Evolutionary conservation across 2,888 invertebrate genomes (phyloP).

Genomic region (Pristionchus mayeri): DNA sequence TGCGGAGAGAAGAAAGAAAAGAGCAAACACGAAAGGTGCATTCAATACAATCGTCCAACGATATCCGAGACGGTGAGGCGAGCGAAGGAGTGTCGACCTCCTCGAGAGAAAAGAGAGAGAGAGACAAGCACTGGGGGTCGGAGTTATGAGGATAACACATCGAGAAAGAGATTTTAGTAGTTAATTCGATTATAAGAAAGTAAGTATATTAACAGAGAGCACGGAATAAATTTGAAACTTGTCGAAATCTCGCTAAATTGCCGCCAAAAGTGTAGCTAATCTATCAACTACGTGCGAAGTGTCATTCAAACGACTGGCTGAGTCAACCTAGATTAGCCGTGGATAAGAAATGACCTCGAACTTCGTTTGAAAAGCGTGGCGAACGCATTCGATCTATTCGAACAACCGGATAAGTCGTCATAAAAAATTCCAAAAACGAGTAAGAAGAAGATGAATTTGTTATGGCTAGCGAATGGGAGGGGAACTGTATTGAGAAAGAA

Average conservation of each 20-base stretch:
- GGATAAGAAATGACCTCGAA: conserved; percentile 9
- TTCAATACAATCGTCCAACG: conserved; percentile 21
- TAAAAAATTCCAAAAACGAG: not conserved
- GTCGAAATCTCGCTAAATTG: not conserved
- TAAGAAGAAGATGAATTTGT: conserved; percentile 1
- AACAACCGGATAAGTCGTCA: not conserved
- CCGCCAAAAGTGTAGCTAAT: too few species aligned
- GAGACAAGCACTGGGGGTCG: not conserved
- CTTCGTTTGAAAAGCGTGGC: not conserved
- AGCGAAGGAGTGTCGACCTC: not conserved
- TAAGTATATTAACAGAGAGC: too few species aligned
- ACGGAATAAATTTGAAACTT: too few species aligned
- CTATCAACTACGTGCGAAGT: not conserved
- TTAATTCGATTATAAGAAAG: too few species aligned
- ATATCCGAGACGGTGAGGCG: not conserved
- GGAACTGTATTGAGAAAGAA: conserved; percentile 33
- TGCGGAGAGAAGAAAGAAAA: conserved; percentile 24
- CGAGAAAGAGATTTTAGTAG: too few species aligned
- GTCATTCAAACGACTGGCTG: not conserved
- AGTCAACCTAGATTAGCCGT: conserved; percentile 35
- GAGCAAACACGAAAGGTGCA: conserved; percentile 26
- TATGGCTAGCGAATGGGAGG: conserved; percentile 8
- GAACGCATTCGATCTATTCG: not conserved
- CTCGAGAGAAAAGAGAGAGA: not conserved
- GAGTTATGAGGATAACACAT: not conserved